Percentiles rank a stretch among this genome's conserved stretches.
These are phyloP conservation scores for Archegozetes longisetosus DNA, from an alignment of 1,140 invertebrate species.

Conservation along the genomic window DNA sequence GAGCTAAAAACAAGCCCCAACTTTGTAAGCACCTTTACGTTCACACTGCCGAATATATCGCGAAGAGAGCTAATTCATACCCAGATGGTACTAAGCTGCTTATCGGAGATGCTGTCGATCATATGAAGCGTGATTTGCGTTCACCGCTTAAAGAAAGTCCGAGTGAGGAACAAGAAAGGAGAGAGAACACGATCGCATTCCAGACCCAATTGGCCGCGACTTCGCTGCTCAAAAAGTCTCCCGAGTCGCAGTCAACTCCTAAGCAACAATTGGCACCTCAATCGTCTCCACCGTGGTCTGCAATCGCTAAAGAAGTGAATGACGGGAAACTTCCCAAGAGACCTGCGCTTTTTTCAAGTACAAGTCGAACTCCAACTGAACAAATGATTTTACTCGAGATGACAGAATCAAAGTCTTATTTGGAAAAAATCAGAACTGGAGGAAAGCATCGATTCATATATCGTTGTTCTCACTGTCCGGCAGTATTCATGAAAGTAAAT, in stretches of 20 bases:
- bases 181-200: neutral
- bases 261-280: neutral
- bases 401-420: slow-evolving; percentile 16
- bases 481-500: slow-evolving; percentile 28
- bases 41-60: slow-evolving; percentile 53
- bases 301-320: neutral
- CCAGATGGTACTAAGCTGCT: slow-evolving; percentile 15
- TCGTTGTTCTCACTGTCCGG: slow-evolving; percentile 20
- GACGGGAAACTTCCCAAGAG: neutral
- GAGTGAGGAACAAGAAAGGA: neutral
- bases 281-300: neutral
- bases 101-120: slow-evolving; percentile 6
- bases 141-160: slow-evolving; percentile 9
- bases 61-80: slow-evolving; percentile 37
- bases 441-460: slow-evolving; percentile 15
- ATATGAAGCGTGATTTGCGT: neutral
- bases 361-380: slow-evolving; percentile 6
- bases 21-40: slow-evolving; percentile 54
- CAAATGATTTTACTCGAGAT: slow-evolving; percentile 20
- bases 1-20: slow-evolving; percentile 22
- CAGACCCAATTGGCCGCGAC: neutral
- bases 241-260: neutral
- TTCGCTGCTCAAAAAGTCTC: neutral
- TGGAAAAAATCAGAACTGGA: slow-evolving; percentile 14
- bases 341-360: neutral